Conservation (phyloP, 2,113 vertebrate genomes). For the Apistogramma diplotaenia region DNA sequence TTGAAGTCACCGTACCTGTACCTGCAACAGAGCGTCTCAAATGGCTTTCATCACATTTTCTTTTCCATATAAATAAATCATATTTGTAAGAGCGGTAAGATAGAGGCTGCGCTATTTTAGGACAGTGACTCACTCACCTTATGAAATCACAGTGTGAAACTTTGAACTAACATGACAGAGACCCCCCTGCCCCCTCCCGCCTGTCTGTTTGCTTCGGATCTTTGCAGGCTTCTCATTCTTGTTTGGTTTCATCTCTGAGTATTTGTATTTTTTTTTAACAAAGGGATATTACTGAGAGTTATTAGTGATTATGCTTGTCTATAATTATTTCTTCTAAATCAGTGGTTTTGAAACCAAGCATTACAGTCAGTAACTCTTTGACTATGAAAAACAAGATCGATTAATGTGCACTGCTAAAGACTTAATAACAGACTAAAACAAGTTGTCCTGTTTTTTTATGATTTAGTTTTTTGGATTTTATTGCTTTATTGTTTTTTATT, state of each 20-base stretch:
- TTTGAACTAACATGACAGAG: constrained; percentile 17
- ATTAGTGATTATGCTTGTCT: neutral
- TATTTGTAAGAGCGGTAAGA: constrained; percentile 38
- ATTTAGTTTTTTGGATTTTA: neutral
- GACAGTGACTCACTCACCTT: constrained; percentile 31
- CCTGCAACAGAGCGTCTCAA: constrained; percentile 14
- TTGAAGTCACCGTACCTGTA: constrained; percentile 7
- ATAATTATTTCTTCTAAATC: neutral
- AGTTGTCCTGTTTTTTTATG: neutral
- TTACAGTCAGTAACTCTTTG: neutral
- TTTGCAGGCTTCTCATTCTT: neutral
- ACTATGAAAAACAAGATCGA: neutral
- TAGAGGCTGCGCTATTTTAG: constrained; percentile 54
- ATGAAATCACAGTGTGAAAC: constrained; percentile 62
- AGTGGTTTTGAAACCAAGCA: neutral
- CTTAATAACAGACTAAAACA: neutral
- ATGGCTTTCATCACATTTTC: constrained; percentile 57
- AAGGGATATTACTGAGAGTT: neutral
- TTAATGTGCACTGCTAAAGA: neutral
- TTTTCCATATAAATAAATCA: constrained; percentile 66
- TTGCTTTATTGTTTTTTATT: too few relatives aligned
- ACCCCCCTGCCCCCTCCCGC: neutral
- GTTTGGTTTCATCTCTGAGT: neutral
- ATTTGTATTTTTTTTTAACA: neutral
- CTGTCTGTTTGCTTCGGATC: neutral